Evolutionary conservation across 2,113 vertebrate species (phyloP), one percentile per base, ranked within the genome.

Genomic region (Heterocephalus glaber): DNA sequence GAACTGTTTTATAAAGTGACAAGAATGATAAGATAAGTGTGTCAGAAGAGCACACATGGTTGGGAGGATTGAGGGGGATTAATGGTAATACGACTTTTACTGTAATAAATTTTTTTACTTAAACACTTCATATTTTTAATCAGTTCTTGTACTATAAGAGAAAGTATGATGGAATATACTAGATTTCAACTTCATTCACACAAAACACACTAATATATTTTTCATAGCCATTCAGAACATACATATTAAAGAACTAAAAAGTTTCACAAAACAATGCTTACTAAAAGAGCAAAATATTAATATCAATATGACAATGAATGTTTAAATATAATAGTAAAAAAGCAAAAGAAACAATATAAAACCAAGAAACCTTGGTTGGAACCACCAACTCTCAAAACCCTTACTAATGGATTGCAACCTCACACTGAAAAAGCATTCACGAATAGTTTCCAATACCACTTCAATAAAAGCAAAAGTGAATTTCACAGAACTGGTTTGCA

Each of bases 331-430:
- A 66, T 30, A 84, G 33, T 60, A 41, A 81, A 77, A 77, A 70
- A 79, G 33, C 38, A 92, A 86, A 92, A 49, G 12, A 91, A 90
- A 70, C 22, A 94, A 87, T 79, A 87, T 12, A 88, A 96, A 96
- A 80, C 13, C 44, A 82, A 89, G 22, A 92, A 96, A 77, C 88
- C 65, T 5, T 88, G 41, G 77, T 19, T 79, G 12, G 58, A 72
- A 79, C 26, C 41, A 87, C 13, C n/a, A 92, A 96, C 85, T 65
- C 74, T 72, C 16, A 87, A 7, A 61, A 52, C 24, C 22, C 14
- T 49, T 26, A 82, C 84, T 49, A 89, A 83, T 16, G 24, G n/a
- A 94, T 1, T 72, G 10, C 26, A 92, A 94, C 22, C 6, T 76
- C 26, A 81, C 52, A 58, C 16, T 86, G 56, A 90, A 94, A 54